Base-by-base conservation (phyloP, 2,113 vertebrate species). In the Mobula birostris region DNA sequence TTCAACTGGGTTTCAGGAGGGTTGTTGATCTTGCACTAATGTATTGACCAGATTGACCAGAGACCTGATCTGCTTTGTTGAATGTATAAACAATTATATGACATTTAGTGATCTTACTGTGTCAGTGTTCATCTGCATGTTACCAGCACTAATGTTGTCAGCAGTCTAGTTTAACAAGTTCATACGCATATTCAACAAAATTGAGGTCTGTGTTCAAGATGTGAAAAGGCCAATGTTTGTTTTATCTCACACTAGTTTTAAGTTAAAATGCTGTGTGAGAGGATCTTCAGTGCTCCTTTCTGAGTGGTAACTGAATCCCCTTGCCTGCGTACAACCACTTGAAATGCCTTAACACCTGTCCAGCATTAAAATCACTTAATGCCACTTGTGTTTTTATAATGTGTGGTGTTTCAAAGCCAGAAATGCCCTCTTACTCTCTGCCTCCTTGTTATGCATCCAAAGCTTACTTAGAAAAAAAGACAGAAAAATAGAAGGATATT, bases 41-140 rank as follows among this genome's bases (percentile, higher is more conserved):
- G 83, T 87, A 63, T 27, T 61, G 24, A 87, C 56, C 83, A 87
- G 58, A 87, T 63, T 87, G 83, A 87, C 83, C 58, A 87, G 83
- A 63, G 27, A 63, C 5, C 19, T 21, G 12, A n/a, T 61, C 83
- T n/a, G 11, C 12, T 63, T 12, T 63, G 83, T 63, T 63, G 83
- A 87, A 24, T 87, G 58, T n/a, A 58, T 27, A 87, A 87, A 11
- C 58, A 29, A 63, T 63, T n/a, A 63, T n/a, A 61, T 63, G 58
- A 12, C 58, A 63, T 63, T 87, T 1, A 61, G 58, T 11, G 29
- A 14, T 87, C 56, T n/a, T 61, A n/a, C 58, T n/a, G 11, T 63
- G 27, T n/a, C 58, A 63, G 58, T 87, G 83, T 61, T 58, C 21
- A 85, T 61, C 82, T 61, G 24, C 48, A 48, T 58, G 56, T 8